Percentiles rank a stretch among this genome's conserved stretches.
phyloP scores from a whole-genome alignment of 2,113 vertebrate species.

The Macrotis lagotis region DNA sequence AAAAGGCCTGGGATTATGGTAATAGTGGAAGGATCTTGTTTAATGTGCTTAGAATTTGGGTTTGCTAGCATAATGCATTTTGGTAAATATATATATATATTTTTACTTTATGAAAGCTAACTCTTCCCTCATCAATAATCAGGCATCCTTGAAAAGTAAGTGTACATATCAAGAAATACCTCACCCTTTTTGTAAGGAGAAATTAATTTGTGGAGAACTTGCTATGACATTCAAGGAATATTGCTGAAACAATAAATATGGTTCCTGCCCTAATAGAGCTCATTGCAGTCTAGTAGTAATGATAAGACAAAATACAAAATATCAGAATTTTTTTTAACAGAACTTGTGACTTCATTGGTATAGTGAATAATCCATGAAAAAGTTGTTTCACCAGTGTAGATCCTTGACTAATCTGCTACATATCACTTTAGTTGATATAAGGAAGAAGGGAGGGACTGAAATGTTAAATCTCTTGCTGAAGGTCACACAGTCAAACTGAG shows the following conservation, averaged over 20 bases:
- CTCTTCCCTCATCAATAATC: background rate
- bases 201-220: background rate
- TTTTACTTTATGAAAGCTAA: background rate
- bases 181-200: background rate
- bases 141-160: background rate
- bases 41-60: conserved; percentile 23
- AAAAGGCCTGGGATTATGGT: background rate
- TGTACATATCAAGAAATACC: background rate
- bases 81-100: no score
- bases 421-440: background rate
- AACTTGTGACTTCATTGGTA: background rate
- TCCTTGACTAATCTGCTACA: background rate
- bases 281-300: background rate
- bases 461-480: background rate
- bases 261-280: background rate
- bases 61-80: background rate
- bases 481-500: background rate
- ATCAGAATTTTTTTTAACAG: background rate
- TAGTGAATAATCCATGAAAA: background rate
- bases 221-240: background rate
- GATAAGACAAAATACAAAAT: background rate
- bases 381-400: background rate
- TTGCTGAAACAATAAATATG: background rate
- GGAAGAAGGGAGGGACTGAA: background rate
- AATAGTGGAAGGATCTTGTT: background rate